phyloP scores from a whole-genome alignment of 2,113 vertebrate species.

The Tauraco erythrolophus region DNA sequence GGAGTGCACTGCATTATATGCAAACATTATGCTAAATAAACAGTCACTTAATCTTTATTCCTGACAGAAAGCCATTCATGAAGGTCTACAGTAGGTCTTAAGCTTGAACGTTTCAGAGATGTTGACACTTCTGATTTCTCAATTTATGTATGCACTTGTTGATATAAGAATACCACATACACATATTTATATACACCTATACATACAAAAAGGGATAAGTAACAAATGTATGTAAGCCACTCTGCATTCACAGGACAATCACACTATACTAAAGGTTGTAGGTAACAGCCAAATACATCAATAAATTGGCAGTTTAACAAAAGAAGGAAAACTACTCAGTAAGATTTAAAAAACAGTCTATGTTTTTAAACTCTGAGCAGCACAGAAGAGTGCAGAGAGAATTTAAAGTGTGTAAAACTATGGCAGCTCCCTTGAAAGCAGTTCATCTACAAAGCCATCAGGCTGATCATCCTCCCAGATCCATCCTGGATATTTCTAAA shows the following conservation, averaged over 20 bases:
- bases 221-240: background rate
- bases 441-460: background rate
- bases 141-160: background rate
- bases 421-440: background rate
- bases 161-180: background rate
- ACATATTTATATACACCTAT: background rate
- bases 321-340: background rate
- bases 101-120: background rate
- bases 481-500: background rate
- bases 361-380: background rate
- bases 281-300: background rate
- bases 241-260: background rate
- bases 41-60: background rate
- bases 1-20: background rate
- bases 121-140: slow-evolving; percentile 4
- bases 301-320: background rate
- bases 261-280: background rate
- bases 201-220: background rate
- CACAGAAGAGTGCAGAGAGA: background rate
- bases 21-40: background rate
- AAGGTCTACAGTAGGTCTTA: background rate
- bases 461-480: background rate
- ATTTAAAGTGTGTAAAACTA: background rate
- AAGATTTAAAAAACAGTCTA: background rate
- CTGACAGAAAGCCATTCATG: slow-evolving; percentile 17